Base-by-base conservation (phyloP, 2,888 invertebrate genomes). In the Argyra leucocephala region DNA sequence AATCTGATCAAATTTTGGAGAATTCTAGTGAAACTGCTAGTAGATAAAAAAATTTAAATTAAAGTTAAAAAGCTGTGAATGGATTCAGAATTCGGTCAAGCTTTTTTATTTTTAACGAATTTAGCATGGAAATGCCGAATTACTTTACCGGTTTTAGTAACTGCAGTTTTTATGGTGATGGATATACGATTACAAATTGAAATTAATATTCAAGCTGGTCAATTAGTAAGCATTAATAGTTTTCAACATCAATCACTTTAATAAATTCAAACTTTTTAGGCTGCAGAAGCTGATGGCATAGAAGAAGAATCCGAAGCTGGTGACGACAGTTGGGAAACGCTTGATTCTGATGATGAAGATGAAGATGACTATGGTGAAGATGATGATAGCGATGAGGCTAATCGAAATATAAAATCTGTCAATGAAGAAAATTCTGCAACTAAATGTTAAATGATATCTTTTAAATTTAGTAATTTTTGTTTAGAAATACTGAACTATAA, bases 81-180 rank as follows among this genome's bases (percentile, higher is more conserved):
- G 82, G 68, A 80, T 72, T 73, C 79, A 71, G 72, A 80, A 75
- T 76, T 79, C 68, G 78, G 78, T 15, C 79, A 81, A 68, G 78
- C 82, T 18, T 80, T 89, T 67, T 75, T 88, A 64, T 89, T 89
- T 75, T 82, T 90, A 69, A 82, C 89, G 57, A 84, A 86, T 69
- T 79, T 90, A 70, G 89, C 88, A 2, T 90, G 88, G 88, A 84
- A 85, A 69, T 86, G 86, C 62, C 83, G 88, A 58, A 80, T 86
- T 67, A 83, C 86, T 63, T 80, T 90, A 63, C 89, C 90, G 0
- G 80, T 87, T 57, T 77, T 89, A 15, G 83, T 88, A 62, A 83
- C 86, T 12, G 82, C 87, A 12, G 85, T 83, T 21, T 86, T 88
- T 70, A 83, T 88, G 76, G 84, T 85, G 0, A 82, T 88, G 77